A percentile compares a stretch with the other conserved stretches of the same genome.
Evolutionary conservation across 2,888 invertebrate genomes (phyloP).

Genomic region (Galerucella calmariensis): DNA sequence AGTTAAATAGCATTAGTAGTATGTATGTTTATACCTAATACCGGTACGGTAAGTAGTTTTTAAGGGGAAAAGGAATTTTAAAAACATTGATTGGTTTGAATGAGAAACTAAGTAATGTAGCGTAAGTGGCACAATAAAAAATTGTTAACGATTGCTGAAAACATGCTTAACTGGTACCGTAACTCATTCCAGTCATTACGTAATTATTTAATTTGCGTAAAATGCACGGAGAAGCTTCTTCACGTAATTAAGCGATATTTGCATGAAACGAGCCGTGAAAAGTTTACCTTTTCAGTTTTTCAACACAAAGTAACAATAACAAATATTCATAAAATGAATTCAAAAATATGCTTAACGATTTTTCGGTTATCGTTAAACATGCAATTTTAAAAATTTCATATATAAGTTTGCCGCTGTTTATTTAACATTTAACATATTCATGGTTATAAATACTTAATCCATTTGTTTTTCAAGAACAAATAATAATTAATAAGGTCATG

Average conservation of each 20-base stretch:
- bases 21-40: constrained; percentile 12
- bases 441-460: no score
- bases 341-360: no score
- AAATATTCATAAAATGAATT: no score
- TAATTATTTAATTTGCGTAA: not conserved
- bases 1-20: constrained; percentile 27
- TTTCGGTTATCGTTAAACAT: no score
- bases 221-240: not conserved
- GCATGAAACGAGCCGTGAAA: not conserved
- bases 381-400: no score
- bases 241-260: not conserved
- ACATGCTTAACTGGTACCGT: not conserved
- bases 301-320: not conserved
- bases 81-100: not conserved
- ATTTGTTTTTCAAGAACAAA: no score
- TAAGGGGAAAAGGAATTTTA: constrained; percentile 9
- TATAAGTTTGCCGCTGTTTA: no score
- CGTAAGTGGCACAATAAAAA: constrained; percentile 6
- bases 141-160: not conserved
- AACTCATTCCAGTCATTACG: not conserved
- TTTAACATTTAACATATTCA: no score
- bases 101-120: constrained; percentile 9
- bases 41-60: constrained; percentile 4
- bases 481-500: no score
- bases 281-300: not conserved